Base-by-base conservation (phyloP, 2,888 invertebrate species). In the Tuta absoluta region DNA sequence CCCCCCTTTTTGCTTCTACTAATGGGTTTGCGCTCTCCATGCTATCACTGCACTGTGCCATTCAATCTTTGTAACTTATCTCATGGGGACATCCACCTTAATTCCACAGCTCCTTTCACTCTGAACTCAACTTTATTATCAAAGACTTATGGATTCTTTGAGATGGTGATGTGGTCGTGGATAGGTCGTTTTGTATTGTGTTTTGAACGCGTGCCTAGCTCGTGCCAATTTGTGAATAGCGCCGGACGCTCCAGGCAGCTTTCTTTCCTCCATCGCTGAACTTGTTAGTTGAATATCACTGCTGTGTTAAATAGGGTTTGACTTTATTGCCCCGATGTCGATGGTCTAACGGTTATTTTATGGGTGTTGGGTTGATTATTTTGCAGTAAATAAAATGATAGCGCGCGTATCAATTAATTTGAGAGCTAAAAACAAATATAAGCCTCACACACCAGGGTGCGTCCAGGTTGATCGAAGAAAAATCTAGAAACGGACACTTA, bases 151-250 rank as follows among this genome's bases (percentile, higher is more conserved):
- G 41, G 12, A n/a, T n/a, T 37, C 8, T n/a, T 45, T 33, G 49
- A 41, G 45, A 24, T 63, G 72, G 59, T n/a, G 2, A 19, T 10
- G 11, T 21, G 17, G 49, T 56, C 48, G 65, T 63, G 71, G 68
- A 76, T 84, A 71, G 60, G 73, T 58, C 73, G 41, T 80, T 84
- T 65, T 66, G 65, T 51, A 65, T 68, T 68, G 71, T 65, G 48
- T 67, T 67, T 56, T 66, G 69, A 79, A 82, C 88, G 89, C 88
- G 89, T 89, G 90, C 83, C 85, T 81, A 84, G 89, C 89, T 90
- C 90, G 90, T 90, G 89, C 89, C 89, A 90, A 91, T 89, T 90
- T 90, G 91, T 89, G 89, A 87, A 87, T 87, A 89, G 86, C 86
- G 84, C 84, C 86, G 87, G 87, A 86, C 87, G 89, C 87, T 86